Conservation (phyloP, 1,140 invertebrate genomes). For the Trichomalopsis sarcophagae region DNA sequence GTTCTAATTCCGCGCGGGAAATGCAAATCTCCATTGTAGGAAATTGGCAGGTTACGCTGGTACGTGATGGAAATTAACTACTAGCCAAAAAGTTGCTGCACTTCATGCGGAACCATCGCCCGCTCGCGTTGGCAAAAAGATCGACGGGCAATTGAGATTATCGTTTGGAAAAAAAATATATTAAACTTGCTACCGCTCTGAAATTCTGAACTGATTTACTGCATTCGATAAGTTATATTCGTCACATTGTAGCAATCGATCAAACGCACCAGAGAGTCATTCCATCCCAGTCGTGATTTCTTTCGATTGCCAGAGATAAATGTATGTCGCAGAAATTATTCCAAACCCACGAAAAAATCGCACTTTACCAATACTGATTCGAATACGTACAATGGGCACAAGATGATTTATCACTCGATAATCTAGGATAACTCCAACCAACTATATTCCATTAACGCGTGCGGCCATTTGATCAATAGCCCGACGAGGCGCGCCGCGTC, state of each 20-base stretch:
- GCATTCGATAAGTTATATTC: neutral
- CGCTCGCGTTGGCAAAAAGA: too few relatives aligned
- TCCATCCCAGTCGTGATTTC: too few relatives aligned
- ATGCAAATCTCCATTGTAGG: neutral
- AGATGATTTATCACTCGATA: neutral
- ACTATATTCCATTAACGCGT: neutral
- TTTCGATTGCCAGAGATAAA: neutral
- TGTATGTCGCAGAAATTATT: too few relatives aligned
- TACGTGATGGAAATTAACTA: slow-evolving; percentile 6
- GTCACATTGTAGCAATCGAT: neutral
- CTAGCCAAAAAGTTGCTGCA: neutral
- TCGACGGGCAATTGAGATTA: too few relatives aligned
- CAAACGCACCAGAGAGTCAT: neutral
- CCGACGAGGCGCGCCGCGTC: neutral
- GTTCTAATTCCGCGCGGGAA: neutral
- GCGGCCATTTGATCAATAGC: neutral
- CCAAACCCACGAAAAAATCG: too few relatives aligned
- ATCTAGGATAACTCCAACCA: neutral
- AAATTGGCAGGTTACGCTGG: neutral
- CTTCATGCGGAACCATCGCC: too few relatives aligned
- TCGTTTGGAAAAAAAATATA: too few relatives aligned
- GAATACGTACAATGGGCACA: neutral
- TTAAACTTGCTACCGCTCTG: too few relatives aligned
- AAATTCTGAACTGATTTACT: too few relatives aligned
- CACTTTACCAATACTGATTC: neutral